Conservation (phyloP, 1,140 invertebrate genomes). For the Solenopsis fugax region DNA sequence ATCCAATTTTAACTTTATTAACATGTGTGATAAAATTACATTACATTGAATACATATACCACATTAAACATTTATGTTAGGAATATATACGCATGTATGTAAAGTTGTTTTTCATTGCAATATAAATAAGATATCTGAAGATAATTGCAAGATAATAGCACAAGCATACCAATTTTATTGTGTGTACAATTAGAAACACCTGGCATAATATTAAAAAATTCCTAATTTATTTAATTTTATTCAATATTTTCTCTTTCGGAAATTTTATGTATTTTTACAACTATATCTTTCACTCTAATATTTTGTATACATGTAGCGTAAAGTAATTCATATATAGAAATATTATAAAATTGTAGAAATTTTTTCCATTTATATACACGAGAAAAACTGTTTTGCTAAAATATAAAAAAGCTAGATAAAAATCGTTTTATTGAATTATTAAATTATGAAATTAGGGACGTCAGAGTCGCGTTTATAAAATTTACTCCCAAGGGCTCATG, state of each 20-base stretch:
- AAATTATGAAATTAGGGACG: too few relatives aligned
- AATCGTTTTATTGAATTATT: too few relatives aligned
- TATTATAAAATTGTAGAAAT: background rate
- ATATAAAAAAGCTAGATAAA: too few relatives aligned
- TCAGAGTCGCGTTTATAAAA: too few relatives aligned
- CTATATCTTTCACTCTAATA: background rate
- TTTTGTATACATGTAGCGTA: background rate
- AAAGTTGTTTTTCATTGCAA: too few relatives aligned
- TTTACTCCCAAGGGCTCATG: too few relatives aligned
- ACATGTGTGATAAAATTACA: conserved; percentile 7
- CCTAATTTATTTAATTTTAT: background rate
- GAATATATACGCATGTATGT: too few relatives aligned
- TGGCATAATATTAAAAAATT: background rate
- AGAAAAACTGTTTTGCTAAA: too few relatives aligned
- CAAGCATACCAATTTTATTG: background rate
- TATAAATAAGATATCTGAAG: background rate
- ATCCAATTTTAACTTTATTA: conserved; percentile 22
- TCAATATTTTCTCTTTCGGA: background rate
- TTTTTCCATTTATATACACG: background rate
- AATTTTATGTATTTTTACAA: background rate
- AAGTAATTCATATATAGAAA: background rate
- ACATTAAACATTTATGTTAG: too few relatives aligned
- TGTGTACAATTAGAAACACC: background rate
- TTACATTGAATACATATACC: background rate
- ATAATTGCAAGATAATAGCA: background rate